These are phyloP conservation scores for Columba livia DNA, from an alignment of 2,113 vertebrate genomes.

Conservation along the genomic window DNA sequence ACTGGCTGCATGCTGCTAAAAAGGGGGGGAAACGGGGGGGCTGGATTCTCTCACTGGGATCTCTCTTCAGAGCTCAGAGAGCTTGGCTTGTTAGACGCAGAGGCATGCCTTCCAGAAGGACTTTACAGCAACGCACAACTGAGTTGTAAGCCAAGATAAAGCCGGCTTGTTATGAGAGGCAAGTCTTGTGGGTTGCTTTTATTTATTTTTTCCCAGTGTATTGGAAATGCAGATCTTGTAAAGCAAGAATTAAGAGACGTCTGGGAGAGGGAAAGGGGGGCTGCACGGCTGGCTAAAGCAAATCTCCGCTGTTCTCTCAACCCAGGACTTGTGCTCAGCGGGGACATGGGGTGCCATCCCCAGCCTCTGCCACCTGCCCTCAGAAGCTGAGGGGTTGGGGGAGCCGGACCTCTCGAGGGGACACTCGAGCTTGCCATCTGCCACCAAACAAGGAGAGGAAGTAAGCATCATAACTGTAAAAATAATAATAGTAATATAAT, in stretches of 20 bases:
- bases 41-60: conserved; percentile 43
- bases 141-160: conserved; percentile 52
- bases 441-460: not conserved
- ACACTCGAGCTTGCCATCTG: not conserved
- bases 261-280: not conserved
- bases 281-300: not conserved
- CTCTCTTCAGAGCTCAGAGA: conserved; percentile 52
- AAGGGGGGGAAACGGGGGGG: conserved; percentile 1
- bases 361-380: not conserved
- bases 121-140: conserved; percentile 47
- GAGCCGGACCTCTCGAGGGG: not conserved
- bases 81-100: conserved; percentile 25
- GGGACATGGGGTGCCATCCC: not conserved
- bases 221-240: conserved; percentile 47
- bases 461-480: not conserved
- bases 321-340: not conserved
- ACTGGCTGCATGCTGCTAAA: conserved; percentile 45
- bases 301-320: not conserved
- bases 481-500: not conserved
- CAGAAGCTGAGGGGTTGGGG: not conserved
- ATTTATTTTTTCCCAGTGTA: conserved; percentile 41
- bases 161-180: conserved; percentile 42
- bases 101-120: conserved; percentile 43
- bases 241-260: conserved; percentile 11
- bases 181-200: conserved; percentile 40